Evolutionary conservation across 2,888 invertebrate genomes (phyloP), one percentile per base, ranked within the genome.

Genomic region (Drosophila rubida): DNA sequence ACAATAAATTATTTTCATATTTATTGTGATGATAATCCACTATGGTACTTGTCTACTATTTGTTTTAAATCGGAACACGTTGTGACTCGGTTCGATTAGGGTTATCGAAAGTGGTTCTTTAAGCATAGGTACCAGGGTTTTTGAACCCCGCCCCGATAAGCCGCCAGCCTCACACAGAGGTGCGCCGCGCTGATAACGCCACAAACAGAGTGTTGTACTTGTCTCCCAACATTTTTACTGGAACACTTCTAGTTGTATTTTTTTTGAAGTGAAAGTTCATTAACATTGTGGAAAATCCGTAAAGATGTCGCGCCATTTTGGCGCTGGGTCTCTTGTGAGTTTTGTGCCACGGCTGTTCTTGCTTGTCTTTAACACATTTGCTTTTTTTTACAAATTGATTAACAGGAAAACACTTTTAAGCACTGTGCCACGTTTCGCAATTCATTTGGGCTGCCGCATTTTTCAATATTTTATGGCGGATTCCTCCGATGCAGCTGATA

Each of bases 331-430:
- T 65, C 74, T 50, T 16, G 46, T 50, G 49, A 49, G n/a, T 35
- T 44, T 58, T 50, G 11, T n/a, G 32, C 62, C 57, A 22, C 22
- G 9, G 8, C n/a, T 27, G 32, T n/a, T 32, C 39, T 22, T 37
- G 50, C 6, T 35, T 64, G 66, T 67, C 78, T 62, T 69, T 11
- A 51, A 62, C 48, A 54, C 44, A 71, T 70, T 60, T 54, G 25
- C 53, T 19, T 16, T 46, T 9, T 45, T 23, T 22, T 27, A 51
- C 13, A 62, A 81, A 70, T 81, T 87, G 81, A 83, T 83, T 81
- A 84, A 87, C 87, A 87, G 87, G 87, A 65, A 87, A 82, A 84
- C 67, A 87, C 87, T 82, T 75, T 82, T 78, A 84, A 75, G 69
- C 69, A 49, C 61, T 75, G 64, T 61, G 70, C 57, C 37, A 45